Base-by-base conservation (phyloP, 2,888 invertebrate species). In the Drosophila acutilabella region DNA sequence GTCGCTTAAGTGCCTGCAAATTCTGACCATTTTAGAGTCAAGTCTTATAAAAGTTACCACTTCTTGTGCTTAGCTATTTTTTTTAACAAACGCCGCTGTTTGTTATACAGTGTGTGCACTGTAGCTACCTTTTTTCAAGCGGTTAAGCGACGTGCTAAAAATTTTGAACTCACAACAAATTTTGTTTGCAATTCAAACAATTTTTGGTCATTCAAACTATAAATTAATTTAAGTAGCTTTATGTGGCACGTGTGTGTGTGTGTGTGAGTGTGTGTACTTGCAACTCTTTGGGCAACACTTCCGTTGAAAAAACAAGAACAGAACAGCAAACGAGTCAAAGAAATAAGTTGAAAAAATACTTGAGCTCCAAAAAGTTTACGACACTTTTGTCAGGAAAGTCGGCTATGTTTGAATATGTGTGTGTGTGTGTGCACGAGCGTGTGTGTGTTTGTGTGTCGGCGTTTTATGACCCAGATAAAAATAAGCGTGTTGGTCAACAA, bases 381-480 rank as follows among this genome's bases (percentile, higher is more conserved):
- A 79, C 80, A 80, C 30, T 50, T 75, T 80, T 71, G 64, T 80
- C 71, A 69, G 64, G 66, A 66, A 57, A 69, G 56, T 11, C 36
- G 30, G 30, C 30, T 30, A 30, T 30, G 56, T 70, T 76, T 50
- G 30, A 1, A 8, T 50, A 4, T n/a, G 7, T n/a, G 45, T 42
- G 18, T 42, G 10, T n/a, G 7, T n/a, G 45, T 42, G 18, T 42
- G 10, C 0, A 13, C 13, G 42, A 18, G 44, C 20, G 44, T 44
- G 20, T 56, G 59, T 67, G 60, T 71, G 72, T 30, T 62, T 71
- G 62, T 74, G 60, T 64, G 78, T 78, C 78, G 78, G 68, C 75
- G 64, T 80, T 83, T 78, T 86, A 88, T 88, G 83, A 83, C 83
- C 83, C 80, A 83, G 89, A 88, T 83, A 86, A 81, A 82, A 71